Base-by-base conservation (phyloP, 2,888 invertebrate species). In the Globia sparganii region DNA sequence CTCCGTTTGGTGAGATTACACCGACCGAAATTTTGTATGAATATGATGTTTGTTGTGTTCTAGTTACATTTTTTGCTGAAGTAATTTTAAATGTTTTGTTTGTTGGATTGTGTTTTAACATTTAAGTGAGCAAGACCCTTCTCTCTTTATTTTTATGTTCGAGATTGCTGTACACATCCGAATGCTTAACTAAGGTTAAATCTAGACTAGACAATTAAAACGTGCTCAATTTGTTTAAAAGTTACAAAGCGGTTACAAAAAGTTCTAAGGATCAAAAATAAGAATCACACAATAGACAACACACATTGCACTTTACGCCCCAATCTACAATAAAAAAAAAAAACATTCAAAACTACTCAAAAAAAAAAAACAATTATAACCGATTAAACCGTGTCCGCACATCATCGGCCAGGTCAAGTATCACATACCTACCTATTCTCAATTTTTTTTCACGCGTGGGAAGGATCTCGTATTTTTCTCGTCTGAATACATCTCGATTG, bases 1-100 rank as follows among this genome's bases (percentile, higher is more conserved):
- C 87, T 89, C 88, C 90, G 91, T 88, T 91, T 87, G 82, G 85
- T 81, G 86, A 91, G 92, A 93, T 93, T 93, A 93, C 90, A 87
- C 85, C 88, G 86, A 89, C 90, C 87, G 87, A 91, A 91, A 90
- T 91, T 90, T 89, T 86, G 86, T 88, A 90, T 86, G 90, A 91
- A 89, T 90, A 91, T 91, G 88, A 87, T 87, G 84, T 86, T 87
- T 88, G 87, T 89, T 87, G 87, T 90, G 89, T 90, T 89, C 87
- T 88, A 86, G 86, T 87, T 83, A 75, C 83, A 84, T 87, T 88
- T 89, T 89, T 84, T 85, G 43, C 18, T 58, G n/a, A 37, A 49
- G 43, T 49, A 34, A 71, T 83, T 74, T 74, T 81, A n/a, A 31
- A 71, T 68, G 61, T 71, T 53, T 74, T 28, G 70, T 74, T 82